Evolutionary conservation across 92 coral and sea anemone genomes (phyloP).

Genomic region (Porites lobata): DNA sequence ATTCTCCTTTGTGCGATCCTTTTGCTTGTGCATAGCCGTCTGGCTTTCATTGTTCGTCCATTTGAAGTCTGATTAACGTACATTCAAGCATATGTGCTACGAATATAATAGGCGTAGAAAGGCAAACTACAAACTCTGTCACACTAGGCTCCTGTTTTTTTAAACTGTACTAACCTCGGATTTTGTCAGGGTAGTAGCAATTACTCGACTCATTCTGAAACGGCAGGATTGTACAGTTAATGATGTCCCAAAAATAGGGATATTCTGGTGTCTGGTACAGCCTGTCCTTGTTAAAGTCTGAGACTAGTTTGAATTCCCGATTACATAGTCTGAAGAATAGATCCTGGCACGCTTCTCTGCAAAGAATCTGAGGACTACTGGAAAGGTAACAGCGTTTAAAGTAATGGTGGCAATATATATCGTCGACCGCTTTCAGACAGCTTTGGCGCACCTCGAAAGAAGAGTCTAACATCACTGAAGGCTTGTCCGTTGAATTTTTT

Average conservation of each 20-base stretch:
- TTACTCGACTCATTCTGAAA: conserved; percentile 31
- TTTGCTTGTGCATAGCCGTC: too few species aligned
- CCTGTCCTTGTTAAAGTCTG: background rate
- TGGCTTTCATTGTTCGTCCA: too few species aligned
- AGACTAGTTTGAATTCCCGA: conserved; percentile 4
- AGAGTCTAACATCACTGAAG: background rate
- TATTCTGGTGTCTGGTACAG: background rate
- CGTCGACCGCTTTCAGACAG: conserved; percentile 20
- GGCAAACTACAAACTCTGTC: too few species aligned
- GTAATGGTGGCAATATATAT: conserved; percentile 28
- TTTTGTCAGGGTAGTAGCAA: conserved; percentile 26
- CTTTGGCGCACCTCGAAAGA: background rate
- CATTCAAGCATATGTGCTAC: too few species aligned
- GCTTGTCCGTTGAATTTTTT: background rate
- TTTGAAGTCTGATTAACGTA: too few species aligned
- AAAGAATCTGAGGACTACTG: conserved; percentile 9
- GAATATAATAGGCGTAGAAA: too few species aligned
- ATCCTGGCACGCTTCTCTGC: conserved; percentile 27
- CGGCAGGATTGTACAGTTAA: conserved; percentile 26
- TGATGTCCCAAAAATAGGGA: conserved; percentile 8
- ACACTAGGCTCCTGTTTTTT: background rate
- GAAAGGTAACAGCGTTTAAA: conserved; percentile 24
- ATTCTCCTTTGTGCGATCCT: too few species aligned
- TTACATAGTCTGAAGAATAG: background rate
- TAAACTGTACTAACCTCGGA: conserved; percentile 25